Percentiles rank a stretch among this genome's conserved stretches.
Evolutionary conservation across 1,140 invertebrate species (phyloP).

Genomic region (Drosophila ironensis): DNA sequence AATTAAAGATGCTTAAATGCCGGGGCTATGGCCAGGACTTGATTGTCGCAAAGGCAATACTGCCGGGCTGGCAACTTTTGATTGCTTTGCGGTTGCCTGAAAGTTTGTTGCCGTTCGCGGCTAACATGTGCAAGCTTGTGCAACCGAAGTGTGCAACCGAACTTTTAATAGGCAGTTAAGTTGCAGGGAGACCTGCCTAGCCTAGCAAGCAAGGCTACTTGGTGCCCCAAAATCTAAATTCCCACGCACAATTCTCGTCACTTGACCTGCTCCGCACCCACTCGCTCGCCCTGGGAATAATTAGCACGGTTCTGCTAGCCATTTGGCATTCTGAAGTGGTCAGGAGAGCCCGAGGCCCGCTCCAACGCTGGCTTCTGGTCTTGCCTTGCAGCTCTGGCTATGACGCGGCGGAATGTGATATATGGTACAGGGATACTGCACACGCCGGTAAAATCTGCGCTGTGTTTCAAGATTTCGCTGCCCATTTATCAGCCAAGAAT

Average conservation of each 20-base stretch:
- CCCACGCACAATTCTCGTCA: slow-evolving; percentile 17
- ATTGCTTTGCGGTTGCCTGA: slow-evolving; percentile 21
- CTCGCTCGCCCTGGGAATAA: slow-evolving; percentile 5
- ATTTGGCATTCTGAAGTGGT: slow-evolving; percentile 17
- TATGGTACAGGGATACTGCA: slow-evolving; percentile 8
- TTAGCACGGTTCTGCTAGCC: slow-evolving; percentile 11
- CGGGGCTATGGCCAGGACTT: not conserved
- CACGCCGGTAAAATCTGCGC: slow-evolving; percentile 39
- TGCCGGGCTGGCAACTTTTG: slow-evolving; percentile 34
- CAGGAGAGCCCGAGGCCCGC: slow-evolving; percentile 4
- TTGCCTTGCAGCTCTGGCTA: slow-evolving; percentile 39
- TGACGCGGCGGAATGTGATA: slow-evolving; percentile 6
- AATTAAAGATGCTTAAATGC: slow-evolving; percentile 31
- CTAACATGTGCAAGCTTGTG: not conserved
- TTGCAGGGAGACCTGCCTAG: not conserved
- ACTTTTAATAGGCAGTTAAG: slow-evolving; percentile 56
- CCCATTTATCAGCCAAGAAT: slow-evolving; percentile 70
- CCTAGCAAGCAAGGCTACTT: not conserved
- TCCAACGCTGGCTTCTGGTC: not conserved
- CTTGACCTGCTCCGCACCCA: not conserved
- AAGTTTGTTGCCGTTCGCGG: slow-evolving; percentile 30
- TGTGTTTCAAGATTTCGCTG: slow-evolving; percentile 58
- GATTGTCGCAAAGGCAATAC: slow-evolving; percentile 31
- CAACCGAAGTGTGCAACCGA: slow-evolving; percentile 20
- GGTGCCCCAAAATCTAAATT: slow-evolving; percentile 9